Base-by-base conservation (phyloP, 2,888 invertebrate species). In the Cephus runcator region DNA sequence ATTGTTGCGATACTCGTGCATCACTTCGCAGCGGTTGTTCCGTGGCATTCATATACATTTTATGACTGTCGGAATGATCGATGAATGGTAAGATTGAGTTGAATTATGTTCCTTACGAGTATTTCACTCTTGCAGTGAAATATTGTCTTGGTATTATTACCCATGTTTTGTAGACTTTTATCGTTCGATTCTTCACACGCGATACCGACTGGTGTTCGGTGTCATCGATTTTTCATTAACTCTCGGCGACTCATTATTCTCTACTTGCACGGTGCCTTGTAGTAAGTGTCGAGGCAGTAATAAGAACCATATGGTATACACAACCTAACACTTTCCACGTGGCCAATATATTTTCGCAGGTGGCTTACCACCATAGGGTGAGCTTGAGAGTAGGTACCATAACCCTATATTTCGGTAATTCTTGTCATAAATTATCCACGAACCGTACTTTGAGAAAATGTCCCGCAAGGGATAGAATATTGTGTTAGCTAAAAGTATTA, bases 391-490 rank as follows among this genome's bases (percentile, higher is more conserved):
- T 69, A 69, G 77, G 73, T 40, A 78, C 77, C 75, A 82, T 80
- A 83, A 82, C 81, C 81, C 80, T 81, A 84, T 83, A 83, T 83
- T 83, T 81, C 79, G 81, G 81, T 81, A 81, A 83, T 84, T 84
- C 81, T 79, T 74, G 68, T 77, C 75, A 78, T 83, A 84, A 83
- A 80, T 84, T 81, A 81, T 74, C 56, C 73, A 9, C 56, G 56
- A 56, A 56, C 56, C 23, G 56, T 56, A 23, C 23, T 56, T 56
- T 9, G 23, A 56, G 56, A 56, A 23, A 56, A 56, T 56, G 56
- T 56, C 23, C 56, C 56, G 56, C 56, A 56, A 56, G 56, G 56
- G 56, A 9, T 23, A 56, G 56, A 56, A 56, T 23, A 56, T 56
- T 56, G 56, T 56, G 23, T 15, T 56, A 23, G 6, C 9, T 56